phyloP scores from a whole-genome alignment of 2,888 invertebrate genomes.

The Acronicta alni region DNA sequence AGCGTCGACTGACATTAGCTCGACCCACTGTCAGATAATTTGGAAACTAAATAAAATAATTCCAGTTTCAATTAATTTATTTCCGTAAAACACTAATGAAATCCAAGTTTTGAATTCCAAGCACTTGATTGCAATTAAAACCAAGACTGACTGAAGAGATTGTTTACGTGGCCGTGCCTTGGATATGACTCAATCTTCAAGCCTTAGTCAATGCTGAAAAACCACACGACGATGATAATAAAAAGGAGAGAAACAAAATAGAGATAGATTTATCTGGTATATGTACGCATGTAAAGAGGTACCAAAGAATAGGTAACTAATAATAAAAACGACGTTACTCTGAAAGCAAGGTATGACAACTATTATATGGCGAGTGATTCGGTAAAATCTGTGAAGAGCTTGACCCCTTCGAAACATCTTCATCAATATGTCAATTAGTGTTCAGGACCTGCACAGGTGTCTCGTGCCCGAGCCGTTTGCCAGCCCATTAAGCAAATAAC shows the following conservation, averaged over 20 bases:
- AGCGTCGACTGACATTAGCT: constrained; percentile 85
- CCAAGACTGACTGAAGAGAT: not conserved
- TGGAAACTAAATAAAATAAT: constrained; percentile 83
- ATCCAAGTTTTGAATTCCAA: constrained; percentile 45
- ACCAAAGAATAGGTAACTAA: constrained; percentile 7
- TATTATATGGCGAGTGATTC: constrained; percentile 6
- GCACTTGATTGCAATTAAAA: constrained; percentile 8
- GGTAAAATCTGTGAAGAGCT: constrained; percentile 47
- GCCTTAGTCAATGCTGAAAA: too few species aligned
- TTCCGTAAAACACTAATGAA: constrained; percentile 57
- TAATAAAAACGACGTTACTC: constrained; percentile 8
- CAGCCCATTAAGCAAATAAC: constrained; percentile 88
- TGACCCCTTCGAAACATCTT: constrained; percentile 64
- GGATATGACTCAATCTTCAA: too few species aligned
- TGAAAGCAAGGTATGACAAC: constrained; percentile 8
- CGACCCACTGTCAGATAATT: constrained; percentile 84
- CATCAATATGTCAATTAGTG: constrained; percentile 82
- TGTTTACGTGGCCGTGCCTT: too few species aligned
- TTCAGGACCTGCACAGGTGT: constrained; percentile 79
- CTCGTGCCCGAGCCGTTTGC: constrained; percentile 80
- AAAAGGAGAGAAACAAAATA: too few species aligned
- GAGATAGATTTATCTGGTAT: too few species aligned
- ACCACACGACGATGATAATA: too few species aligned
- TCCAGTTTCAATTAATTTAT: constrained; percentile 70
- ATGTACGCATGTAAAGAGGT: too few species aligned